Base-by-base conservation (phyloP, 2,113 vertebrate genomes). In the Regulus satrapa region DNA sequence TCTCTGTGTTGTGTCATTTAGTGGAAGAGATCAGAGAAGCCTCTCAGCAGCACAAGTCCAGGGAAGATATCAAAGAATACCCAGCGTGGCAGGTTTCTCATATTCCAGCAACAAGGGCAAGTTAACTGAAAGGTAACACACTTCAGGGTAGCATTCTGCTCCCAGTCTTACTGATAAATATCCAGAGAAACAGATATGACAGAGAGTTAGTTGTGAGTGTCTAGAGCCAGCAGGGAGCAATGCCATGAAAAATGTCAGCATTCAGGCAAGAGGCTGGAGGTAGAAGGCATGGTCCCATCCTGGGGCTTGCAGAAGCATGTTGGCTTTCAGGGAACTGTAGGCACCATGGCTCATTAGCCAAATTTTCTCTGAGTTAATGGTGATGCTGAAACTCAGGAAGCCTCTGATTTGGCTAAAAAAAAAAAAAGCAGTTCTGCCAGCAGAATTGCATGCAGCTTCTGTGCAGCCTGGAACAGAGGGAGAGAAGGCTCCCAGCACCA, bases 61-160 rank as follows among this genome's bases (percentile, higher is more conserved):
- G 45, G 51, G 64, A 92, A 90, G 61, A 45, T 67, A 93, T 81
- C 88, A 93, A 93, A 94, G 92, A 71, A 58, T 63, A 75, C 61
- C 49, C 51, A 92, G 78, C 0, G 0, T 69, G 51, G 85, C 88
- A 86, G 36, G 36, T 90, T 88, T 86, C 72, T 88, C 56, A 11
- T 49, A 55, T 13, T 12, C 41, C 21, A 89, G 51, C 74, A 93
- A 40, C 0, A 3, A 84, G 61, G 31, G 15, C 1, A 10, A 59
- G 55, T 36, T 78, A 83, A 88, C 59, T 87, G 81, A 94, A 89
- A 94, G 38, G 20, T n/a, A n/a, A n/a, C n/a, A n/a, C n/a, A n/a
- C 74, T 95, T 66, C 84, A 66, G 58, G 55, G 59, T 43, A 92
- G 75, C 55, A 34, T 83, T 85, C 71, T 94, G 43, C 36, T 95